These are phyloP conservation scores for Petrocephalus zakoni DNA, from an alignment of 2,113 vertebrate genomes.

Conservation along the genomic window DNA sequence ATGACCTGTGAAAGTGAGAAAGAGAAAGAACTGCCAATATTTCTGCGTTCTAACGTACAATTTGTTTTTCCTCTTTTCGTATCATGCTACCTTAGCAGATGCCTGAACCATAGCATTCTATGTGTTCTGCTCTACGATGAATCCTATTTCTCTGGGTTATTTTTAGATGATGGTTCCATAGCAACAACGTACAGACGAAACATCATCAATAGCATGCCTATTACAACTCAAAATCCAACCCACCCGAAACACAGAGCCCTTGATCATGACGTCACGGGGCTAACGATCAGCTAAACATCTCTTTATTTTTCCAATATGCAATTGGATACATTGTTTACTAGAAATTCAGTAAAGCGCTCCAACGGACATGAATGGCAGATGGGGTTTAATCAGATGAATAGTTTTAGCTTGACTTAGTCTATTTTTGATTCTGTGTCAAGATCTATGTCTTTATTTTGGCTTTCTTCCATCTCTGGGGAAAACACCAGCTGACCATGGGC, in stretches of 20 bases:
- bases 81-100: neutral
- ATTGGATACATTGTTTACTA: neutral
- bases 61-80: neutral
- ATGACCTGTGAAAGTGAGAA: neutral
- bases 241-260: neutral
- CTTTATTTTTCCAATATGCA: neutral
- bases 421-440: neutral
- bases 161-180: neutral
- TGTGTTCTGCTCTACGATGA: neutral
- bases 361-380: neutral
- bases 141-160: neutral
- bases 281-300: neutral
- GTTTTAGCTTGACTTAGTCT: neutral
- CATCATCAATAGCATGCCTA: neutral
- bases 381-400: neutral
- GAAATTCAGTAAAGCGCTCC: neutral
- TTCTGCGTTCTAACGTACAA: neutral
- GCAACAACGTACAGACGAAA: neutral
- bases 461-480: neutral
- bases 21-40: neutral
- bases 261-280: neutral
- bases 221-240: neutral
- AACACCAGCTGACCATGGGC: neutral
- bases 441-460: neutral
- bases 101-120: neutral